Conservation (phyloP, 2,888 invertebrate genomes). For the Phania funesta region DNA sequence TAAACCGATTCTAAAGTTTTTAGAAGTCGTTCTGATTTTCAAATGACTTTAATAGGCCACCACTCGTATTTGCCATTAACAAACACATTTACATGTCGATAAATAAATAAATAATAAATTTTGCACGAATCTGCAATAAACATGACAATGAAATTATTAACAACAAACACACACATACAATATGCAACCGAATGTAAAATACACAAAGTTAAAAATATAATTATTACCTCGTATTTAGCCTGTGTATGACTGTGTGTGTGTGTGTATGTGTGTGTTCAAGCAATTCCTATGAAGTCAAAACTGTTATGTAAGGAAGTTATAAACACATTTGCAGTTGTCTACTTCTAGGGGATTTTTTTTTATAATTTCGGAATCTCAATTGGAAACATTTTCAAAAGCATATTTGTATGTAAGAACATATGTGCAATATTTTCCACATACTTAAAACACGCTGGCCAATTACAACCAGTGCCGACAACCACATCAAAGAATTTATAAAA, state of each 20-base stretch:
- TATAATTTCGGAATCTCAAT: constrained; percentile 1
- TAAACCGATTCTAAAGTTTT: no score
- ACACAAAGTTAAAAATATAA: constrained; percentile 11
- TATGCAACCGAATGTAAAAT: not conserved
- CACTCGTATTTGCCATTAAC: not conserved
- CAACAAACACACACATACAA: not conserved
- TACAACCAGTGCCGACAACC: no score
- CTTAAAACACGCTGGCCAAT: not conserved
- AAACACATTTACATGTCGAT: not conserved
- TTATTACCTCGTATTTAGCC: not conserved
- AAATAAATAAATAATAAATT: constrained; percentile 1
- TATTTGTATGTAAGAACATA: no score
- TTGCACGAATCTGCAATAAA: constrained; percentile 1
- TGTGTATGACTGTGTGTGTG: not conserved
- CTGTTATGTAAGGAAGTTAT: not conserved
- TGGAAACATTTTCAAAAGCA: constrained; percentile 26
- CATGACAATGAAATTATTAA: constrained; percentile 45
- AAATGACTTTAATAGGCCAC: not conserved
- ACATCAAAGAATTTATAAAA: no score
- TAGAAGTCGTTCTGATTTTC: no score
- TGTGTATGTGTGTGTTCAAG: not conserved
- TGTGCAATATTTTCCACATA: not conserved
- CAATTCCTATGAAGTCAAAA: constrained; percentile 18
- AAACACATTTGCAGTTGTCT: constrained; percentile 21
- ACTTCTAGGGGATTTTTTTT: not conserved